A percentile compares a stretch with the other conserved stretches of the same genome.
Conservation (phyloP, 2,888 invertebrate species). For the Tiliacea citrago region DNA sequence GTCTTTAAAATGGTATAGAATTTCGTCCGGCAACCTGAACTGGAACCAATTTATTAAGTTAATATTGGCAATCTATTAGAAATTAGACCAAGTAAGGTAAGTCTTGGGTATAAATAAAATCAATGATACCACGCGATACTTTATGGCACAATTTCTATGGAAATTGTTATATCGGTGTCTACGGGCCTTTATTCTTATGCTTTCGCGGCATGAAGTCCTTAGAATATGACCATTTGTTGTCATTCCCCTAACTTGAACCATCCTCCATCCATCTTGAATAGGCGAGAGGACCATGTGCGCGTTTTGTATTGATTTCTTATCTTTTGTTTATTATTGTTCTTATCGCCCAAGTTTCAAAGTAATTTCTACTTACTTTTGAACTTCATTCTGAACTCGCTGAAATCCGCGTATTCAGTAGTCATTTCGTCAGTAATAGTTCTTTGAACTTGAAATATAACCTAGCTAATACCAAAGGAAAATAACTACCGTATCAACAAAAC, state of each 20-base stretch:
- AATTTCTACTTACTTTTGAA: not conserved
- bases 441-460: slow-evolving; percentile 19
- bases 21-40: not conserved
- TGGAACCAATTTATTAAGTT: not conserved
- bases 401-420: not conserved
- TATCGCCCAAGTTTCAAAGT: not conserved
- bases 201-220: not conserved
- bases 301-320: slow-evolving; percentile 7
- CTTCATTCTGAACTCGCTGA: not conserved
- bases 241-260: not conserved
- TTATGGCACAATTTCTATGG: too few relatives aligned
- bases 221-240: not conserved
- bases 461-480: not conserved
- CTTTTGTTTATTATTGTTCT: slow-evolving; percentile 15
- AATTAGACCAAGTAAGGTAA: too few relatives aligned
- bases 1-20: too few relatives aligned
- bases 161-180: too few relatives aligned
- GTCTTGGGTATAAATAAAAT: not conserved
- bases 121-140: not conserved
- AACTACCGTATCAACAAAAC: not conserved
- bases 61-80: not conserved
- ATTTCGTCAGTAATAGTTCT: too few relatives aligned
- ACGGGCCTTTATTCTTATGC: not conserved
- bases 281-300: not conserved
- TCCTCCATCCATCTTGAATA: not conserved